Evolutionary conservation across 37 sponge, comb jelly and placozoan genomes (phyloP).

Genomic region (Beroe ovata): DNA sequence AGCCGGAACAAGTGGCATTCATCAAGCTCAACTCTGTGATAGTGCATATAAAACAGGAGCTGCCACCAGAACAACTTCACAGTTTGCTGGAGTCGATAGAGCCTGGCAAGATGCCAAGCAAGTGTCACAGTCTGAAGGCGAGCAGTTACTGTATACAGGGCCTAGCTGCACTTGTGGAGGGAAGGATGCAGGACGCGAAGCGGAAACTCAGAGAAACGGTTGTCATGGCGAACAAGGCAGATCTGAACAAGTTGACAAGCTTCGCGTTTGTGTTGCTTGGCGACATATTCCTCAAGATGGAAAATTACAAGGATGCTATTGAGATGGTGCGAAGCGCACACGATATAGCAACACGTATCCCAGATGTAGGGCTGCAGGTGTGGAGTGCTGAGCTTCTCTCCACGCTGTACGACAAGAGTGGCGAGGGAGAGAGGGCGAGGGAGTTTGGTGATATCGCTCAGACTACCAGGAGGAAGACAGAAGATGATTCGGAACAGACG

Average conservation of each 20-base stretch:
- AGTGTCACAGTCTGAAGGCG: constrained; percentile 60
- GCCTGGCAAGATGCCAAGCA: constrained; percentile 39
- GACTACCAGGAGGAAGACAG: neutral
- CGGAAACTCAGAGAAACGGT: constrained; percentile 72
- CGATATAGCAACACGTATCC: constrained; percentile 58
- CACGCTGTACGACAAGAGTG: constrained; percentile 45
- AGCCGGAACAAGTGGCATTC: constrained; percentile 38
- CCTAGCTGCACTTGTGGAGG: constrained; percentile 39
- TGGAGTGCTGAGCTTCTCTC: constrained; percentile 21
- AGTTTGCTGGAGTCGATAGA: constrained; percentile 9
- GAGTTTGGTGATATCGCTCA: neutral
- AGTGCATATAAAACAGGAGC: constrained; percentile 41
- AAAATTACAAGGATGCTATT: constrained; percentile 73
- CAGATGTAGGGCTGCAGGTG: constrained; percentile 52
- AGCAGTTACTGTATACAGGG: constrained; percentile 60
- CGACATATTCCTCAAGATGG: constrained; percentile 83
- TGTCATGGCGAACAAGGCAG: constrained; percentile 77
- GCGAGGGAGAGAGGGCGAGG: neutral
- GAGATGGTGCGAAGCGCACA: constrained; percentile 63
- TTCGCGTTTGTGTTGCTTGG: constrained; percentile 85
- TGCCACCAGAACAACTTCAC: constrained; percentile 4
- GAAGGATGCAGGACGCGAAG: constrained; percentile 13
- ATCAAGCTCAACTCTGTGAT: constrained; percentile 41
- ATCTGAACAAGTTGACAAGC: constrained; percentile 83
- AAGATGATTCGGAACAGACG: neutral